A percentile compares a stretch with the other conserved stretches of the same genome.
Conservation (phyloP, 2,888 invertebrate species). For the Agrotis puta region DNA sequence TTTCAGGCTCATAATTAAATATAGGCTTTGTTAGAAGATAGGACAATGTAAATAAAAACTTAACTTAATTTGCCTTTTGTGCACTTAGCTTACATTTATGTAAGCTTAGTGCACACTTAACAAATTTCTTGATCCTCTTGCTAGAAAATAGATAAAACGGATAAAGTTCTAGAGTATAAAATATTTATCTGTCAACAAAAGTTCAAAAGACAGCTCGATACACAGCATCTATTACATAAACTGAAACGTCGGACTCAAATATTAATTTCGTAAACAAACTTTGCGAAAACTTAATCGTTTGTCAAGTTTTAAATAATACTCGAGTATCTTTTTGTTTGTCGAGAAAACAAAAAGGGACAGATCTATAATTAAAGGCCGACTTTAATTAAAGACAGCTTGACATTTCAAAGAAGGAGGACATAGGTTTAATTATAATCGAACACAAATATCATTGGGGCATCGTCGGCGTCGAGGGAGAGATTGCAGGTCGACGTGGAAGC, state of each 20-base stretch:
- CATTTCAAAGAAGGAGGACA: constrained; percentile 90
- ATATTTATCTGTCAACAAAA: constrained; percentile 45
- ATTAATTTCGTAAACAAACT: constrained; percentile 60
- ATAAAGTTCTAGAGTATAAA: constrained; percentile 22
- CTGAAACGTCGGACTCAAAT: constrained; percentile 51
- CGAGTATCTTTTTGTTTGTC: constrained; percentile 68
- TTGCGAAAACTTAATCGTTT: constrained; percentile 58
- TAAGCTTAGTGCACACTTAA: constrained; percentile 4
- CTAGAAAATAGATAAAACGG: constrained; percentile 4
- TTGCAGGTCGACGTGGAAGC: constrained; percentile 78
- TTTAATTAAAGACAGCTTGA: constrained; percentile 90
- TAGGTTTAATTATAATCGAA: constrained; percentile 81
- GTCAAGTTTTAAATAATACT: constrained; percentile 60
- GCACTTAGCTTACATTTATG: constrained; percentile 6
- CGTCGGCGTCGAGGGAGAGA: constrained; percentile 79
- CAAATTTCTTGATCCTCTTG: constrained; percentile 4
- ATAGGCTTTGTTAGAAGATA: too few relatives aligned
- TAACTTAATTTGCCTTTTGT: constrained; percentile 12
- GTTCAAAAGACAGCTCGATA: constrained; percentile 32
- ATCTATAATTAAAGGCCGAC: constrained; percentile 81
- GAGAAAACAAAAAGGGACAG: constrained; percentile 76
- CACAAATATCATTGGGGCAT: constrained; percentile 91
- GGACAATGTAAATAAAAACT: not conserved
- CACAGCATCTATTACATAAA: constrained; percentile 45
- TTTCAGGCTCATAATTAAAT: not conserved